Evolutionary conservation across 53 echinoderm and acorn worm genomes (phyloP).

Genomic region (Echinometra lucunter): DNA sequence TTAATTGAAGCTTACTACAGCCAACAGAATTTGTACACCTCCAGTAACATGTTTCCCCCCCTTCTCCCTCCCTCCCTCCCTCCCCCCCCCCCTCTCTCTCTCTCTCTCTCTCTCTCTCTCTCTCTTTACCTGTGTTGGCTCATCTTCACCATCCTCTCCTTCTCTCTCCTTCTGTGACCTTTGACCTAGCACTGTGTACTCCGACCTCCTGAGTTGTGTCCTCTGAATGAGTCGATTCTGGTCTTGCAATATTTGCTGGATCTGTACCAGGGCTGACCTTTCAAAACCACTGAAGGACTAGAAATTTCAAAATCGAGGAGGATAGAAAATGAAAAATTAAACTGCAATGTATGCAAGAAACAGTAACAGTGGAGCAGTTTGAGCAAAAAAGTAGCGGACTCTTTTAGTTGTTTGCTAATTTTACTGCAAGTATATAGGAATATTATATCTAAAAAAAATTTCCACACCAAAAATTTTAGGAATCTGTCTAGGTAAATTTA

Average conservation of each 20-base stretch:
- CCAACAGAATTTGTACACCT: too few species aligned
- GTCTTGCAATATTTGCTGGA: conserved; percentile 92
- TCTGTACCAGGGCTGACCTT: conserved; percentile 85
- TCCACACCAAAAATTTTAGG: too few species aligned
- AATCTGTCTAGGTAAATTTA: not conserved
- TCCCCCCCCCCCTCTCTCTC: not conserved
- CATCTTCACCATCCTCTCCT: conserved; percentile 29
- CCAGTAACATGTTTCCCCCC: not conserved
- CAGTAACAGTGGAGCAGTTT: too few species aligned
- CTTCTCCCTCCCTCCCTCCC: not conserved
- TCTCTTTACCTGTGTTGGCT: conserved; percentile 45
- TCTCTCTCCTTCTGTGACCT: conserved; percentile 29
- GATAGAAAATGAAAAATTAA: not conserved
- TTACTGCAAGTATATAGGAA: too few species aligned
- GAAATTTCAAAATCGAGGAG: not conserved
- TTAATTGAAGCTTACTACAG: too few species aligned
- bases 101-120: not conserved
- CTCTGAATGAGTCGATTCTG: conserved; percentile 79
- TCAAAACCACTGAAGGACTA: conserved; percentile 97
- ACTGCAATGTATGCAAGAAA: too few species aligned
- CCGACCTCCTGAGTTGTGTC: conserved; percentile 86
- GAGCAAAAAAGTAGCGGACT: too few species aligned
- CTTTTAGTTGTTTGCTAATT: too few species aligned
- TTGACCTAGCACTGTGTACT: conserved; percentile 83
- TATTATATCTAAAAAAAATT: not conserved